phyloP scores from a whole-genome alignment of 1,140 invertebrate species.

The Stegodyphus mimosarum region DNA sequence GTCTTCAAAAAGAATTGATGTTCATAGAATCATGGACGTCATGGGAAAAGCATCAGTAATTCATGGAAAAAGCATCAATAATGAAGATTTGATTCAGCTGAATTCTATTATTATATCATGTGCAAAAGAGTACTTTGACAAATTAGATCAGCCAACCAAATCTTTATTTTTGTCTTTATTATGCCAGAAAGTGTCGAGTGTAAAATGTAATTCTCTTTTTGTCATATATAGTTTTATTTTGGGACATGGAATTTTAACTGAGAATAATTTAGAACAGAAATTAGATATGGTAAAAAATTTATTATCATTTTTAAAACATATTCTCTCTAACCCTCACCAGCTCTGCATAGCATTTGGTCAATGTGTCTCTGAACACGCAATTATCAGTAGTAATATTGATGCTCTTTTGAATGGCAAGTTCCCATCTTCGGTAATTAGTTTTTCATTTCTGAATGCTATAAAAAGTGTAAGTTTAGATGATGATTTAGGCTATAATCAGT shows the following conservation, averaged over 20 bases:
- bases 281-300: not conserved
- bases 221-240: not conserved
- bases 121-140: slow-evolving; percentile 1
- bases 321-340: too few relatives aligned
- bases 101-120: slow-evolving; percentile 15
- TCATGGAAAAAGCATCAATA: not conserved
- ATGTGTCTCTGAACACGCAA: not conserved
- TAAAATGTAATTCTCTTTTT: not conserved
- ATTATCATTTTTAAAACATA: not conserved
- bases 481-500: not conserved
- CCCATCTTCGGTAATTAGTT: not conserved
- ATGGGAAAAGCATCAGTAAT: not conserved
- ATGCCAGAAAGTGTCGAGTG: not conserved
- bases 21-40: not conserved
- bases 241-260: not conserved
- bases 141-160: not conserved
- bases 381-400: not conserved
- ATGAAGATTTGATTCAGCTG: not conserved
- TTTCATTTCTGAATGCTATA: not conserved
- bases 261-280: not conserved
- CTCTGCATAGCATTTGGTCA: not conserved
- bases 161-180: not conserved
- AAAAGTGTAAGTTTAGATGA: not conserved
- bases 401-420: not conserved
- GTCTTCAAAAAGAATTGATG: not conserved